Percentiles rank a stretch among this genome's conserved stretches.
Evolutionary conservation across 2,113 vertebrate species (phyloP).

Genomic region (Tiliqua scincoides): DNA sequence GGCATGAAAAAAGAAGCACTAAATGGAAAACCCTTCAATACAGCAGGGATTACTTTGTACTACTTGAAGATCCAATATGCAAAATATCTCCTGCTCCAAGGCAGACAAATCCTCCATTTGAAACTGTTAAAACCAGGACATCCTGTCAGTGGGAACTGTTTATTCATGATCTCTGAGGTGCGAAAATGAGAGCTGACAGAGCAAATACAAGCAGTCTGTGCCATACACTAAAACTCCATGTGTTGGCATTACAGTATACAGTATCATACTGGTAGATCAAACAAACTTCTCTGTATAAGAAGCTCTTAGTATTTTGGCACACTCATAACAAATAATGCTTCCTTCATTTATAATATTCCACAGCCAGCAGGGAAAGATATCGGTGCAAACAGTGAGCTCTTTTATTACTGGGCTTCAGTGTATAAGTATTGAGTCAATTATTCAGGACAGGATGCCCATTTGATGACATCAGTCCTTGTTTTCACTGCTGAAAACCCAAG

Average conservation of each 20-base stretch:
- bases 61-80: background rate
- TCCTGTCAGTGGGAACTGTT: constrained; percentile 24
- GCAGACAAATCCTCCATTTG: constrained; percentile 33
- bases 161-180: constrained; percentile 57
- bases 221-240: background rate
- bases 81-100: constrained; percentile 8
- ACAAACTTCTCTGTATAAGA: constrained; percentile 8
- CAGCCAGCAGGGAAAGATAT: background rate
- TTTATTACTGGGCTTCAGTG: background rate
- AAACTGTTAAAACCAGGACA: constrained; percentile 61
- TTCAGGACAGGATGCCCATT: background rate
- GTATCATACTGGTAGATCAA: background rate
- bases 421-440: background rate
- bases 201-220: constrained; percentile 43
- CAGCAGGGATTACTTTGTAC: background rate
- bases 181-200: constrained; percentile 66
- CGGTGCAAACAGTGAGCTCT: background rate
- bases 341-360: background rate
- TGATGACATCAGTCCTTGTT: background rate
- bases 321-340: constrained; percentile 14
- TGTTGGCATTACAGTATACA: background rate
- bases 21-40: background rate
- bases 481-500: background rate
- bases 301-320: background rate
- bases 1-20: background rate